Conservation (phyloP, 2,797 vertebrate species). For the Anguilla obscura region DNA sequence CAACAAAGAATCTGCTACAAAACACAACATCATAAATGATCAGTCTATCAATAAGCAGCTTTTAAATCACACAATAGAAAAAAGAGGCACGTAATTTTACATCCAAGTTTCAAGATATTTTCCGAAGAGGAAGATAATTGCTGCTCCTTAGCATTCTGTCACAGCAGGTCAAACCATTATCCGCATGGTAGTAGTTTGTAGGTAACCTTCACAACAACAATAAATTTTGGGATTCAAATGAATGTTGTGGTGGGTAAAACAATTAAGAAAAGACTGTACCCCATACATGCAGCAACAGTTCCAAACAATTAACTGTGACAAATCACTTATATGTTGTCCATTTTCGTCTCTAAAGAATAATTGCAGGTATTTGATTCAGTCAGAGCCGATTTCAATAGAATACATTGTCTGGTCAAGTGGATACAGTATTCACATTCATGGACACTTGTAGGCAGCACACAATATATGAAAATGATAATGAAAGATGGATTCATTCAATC, state of each 20-base stretch:
- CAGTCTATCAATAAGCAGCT: neutral
- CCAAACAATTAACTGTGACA: neutral
- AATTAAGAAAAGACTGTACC: neutral
- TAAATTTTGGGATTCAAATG: neutral
- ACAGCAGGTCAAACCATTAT: neutral
- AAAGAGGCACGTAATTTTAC: neutral
- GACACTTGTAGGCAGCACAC: neutral
- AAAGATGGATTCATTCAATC: neutral
- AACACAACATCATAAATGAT: neutral
- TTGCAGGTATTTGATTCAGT: neutral
- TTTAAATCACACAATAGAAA: neutral
- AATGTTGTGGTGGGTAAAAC: neutral
- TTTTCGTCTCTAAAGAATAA: neutral
- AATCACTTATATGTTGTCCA: neutral
- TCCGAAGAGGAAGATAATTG: neutral
- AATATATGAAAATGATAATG: neutral
- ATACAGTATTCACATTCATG: neutral
- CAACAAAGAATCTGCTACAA: conserved; percentile 12
- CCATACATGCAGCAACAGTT: neutral
- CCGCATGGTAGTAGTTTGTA: neutral
- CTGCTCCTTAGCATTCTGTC: neutral
- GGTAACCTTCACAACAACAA: neutral
- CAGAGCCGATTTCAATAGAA: neutral
- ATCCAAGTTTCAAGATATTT: neutral
- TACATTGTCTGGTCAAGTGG: neutral